Evolutionary conservation across 2,888 invertebrate genomes (phyloP).

Genomic region (Eueremaeus valkanovi): DNA sequence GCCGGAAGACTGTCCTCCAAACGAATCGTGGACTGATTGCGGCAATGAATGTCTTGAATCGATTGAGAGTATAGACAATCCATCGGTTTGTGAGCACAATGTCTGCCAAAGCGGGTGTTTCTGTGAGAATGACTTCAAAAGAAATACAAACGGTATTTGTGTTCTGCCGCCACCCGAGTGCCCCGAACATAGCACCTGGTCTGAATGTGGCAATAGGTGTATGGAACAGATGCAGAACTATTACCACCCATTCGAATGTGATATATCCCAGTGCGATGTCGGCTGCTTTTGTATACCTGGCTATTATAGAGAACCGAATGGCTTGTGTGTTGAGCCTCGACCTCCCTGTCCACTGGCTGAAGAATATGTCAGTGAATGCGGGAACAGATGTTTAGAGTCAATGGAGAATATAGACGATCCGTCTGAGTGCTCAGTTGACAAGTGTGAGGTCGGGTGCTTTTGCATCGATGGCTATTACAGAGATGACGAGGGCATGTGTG

Average conservation of each 20-base stretch:
- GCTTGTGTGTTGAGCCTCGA: background rate
- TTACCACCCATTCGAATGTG: background rate
- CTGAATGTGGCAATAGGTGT: conserved; percentile 8
- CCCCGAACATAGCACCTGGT: background rate
- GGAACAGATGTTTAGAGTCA: background rate
- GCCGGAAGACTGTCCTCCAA: background rate
- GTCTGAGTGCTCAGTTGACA: background rate
- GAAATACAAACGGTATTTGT: background rate
- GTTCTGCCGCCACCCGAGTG: background rate
- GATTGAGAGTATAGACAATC: background rate
- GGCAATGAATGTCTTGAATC: background rate
- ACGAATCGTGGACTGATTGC: background rate
- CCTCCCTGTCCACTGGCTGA: background rate
- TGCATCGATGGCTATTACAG: background rate
- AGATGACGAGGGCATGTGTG: background rate
- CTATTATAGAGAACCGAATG: background rate
- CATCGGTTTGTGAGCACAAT: background rate
- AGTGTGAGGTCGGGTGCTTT: background rate
- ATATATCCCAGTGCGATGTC: background rate
- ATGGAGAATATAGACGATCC: background rate
- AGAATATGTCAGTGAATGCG: background rate
- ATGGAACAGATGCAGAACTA: background rate
- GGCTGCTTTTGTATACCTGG: conserved; percentile 2
- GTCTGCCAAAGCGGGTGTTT: background rate
- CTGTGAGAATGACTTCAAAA: background rate